Conservation (phyloP, 2,888 invertebrate genomes). For the Branchellion lobata region DNA sequence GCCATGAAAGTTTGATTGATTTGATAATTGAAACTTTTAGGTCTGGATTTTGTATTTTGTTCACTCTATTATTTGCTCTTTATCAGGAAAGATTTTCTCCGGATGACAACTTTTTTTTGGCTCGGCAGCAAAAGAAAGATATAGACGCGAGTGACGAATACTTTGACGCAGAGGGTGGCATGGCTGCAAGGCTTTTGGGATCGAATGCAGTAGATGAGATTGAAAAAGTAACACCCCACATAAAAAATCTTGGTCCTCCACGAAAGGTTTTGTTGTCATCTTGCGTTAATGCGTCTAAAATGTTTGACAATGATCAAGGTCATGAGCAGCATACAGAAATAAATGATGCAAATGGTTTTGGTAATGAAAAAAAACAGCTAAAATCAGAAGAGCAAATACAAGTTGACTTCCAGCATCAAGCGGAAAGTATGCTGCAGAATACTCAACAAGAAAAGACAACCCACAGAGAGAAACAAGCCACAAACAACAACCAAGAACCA, state of each 20-base stretch:
- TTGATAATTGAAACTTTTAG: not conserved
- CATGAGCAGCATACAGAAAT: not conserved
- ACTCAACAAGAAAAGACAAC: not conserved
- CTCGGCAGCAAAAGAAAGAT: not conserved
- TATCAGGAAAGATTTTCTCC: not conserved
- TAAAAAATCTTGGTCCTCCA: not conserved
- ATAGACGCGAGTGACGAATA: not conserved
- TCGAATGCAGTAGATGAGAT: not conserved
- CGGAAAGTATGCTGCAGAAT: not conserved
- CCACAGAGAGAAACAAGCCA: not conserved
- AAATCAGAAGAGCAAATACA: too few species aligned
- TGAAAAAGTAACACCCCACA: not conserved
- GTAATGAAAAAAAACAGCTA: too few species aligned
- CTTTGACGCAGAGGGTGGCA: slow-evolving; percentile 1
- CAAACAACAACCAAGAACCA: too few species aligned
- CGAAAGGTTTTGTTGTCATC: not conserved
- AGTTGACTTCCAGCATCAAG: not conserved
- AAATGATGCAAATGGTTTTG: too few species aligned
- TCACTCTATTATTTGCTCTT: too few species aligned
- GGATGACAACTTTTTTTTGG: slow-evolving; percentile 9
- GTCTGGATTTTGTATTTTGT: not conserved
- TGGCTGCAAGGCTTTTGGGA: not conserved
- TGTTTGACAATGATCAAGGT: too few species aligned
- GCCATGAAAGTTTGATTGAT: not conserved
- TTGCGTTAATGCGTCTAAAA: too few species aligned